Conservation (phyloP, 2,888 invertebrate genomes). For the Pandemis corylana region DNA sequence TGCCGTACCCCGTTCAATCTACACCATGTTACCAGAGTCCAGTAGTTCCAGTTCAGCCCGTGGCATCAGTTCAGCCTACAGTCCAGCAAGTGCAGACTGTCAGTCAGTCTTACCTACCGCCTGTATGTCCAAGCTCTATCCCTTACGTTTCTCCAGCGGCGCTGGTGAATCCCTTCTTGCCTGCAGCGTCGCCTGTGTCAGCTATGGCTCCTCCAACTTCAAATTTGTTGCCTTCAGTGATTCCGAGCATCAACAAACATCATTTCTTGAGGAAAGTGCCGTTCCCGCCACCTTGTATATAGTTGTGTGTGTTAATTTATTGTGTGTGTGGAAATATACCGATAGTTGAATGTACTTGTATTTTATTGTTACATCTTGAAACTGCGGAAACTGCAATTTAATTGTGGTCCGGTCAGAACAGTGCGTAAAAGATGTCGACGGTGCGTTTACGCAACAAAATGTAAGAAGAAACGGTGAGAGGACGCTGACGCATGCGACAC, state of each 20-base stretch:
- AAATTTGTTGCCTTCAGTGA: slow-evolving; percentile 54
- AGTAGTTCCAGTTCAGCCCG: not conserved
- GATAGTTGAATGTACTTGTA: not conserved
- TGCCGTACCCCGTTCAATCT: not conserved
- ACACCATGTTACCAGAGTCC: not conserved
- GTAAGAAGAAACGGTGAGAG: too few relatives aligned
- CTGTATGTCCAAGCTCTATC: too few relatives aligned
- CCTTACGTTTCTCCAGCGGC: slow-evolving; percentile 38
- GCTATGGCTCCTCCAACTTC: slow-evolving; percentile 53
- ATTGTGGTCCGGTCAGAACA: too few relatives aligned
- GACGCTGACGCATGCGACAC: too few relatives aligned
- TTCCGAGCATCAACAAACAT: slow-evolving; percentile 54
- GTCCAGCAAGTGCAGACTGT: slow-evolving; percentile 20
- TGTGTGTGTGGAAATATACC: slow-evolving; percentile 7
- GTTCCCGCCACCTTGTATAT: slow-evolving; percentile 63
- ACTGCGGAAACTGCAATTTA: not conserved
- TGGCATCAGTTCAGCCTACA: not conserved
- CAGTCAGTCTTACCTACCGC: not conserved
- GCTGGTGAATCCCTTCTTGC: slow-evolving; percentile 56
- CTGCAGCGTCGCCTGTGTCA: slow-evolving; percentile 60
- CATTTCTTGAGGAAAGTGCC: slow-evolving; percentile 67
- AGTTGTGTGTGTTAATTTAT: slow-evolving; percentile 36
- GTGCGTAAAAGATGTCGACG: too few relatives aligned
- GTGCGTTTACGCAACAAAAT: too few relatives aligned
- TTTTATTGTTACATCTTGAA: not conserved